Evolutionary conservation across 2,888 invertebrate genomes (phyloP), one percentile per base, ranked within the genome.

Genomic region (Monopis laevigella): DNA sequence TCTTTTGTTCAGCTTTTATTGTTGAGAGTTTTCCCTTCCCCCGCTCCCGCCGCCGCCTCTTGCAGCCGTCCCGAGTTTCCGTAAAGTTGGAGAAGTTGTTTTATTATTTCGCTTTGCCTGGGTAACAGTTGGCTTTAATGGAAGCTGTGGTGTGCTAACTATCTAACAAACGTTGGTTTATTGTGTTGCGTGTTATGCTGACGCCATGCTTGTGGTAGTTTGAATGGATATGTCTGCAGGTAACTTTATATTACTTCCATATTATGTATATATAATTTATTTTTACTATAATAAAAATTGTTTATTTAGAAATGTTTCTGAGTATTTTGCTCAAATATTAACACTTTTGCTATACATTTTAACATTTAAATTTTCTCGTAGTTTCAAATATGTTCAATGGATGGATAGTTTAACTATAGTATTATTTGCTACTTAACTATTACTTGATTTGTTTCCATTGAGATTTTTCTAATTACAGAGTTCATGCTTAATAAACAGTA

Each of bases 121-220:
- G 74, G 77, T 78, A 77, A 72, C 62, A 6, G 63, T 77, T 72
- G 72, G 78, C 75, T 70, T 74, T 78, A 74, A 75, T 70, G 71
- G 71, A 63, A 59, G 66, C 68, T 55, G 62, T 69, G 69, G 68
- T 65, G 77, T 78, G 75, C 74, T 80, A 78, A 80, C 77, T 53
- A 66, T 73, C 75, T 80, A 80, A 80, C 77, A 68, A 49, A 51
- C 58, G 3, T 26, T 28, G 12, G 26, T 27, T 27, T 26, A 14
- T 19, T 39, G 4, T 14, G 26, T 39, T 39, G 27, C 13, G 36
- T 19, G 5, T 38, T 39, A 27, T 28, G 27, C 17, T 36, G 5
- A 13, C 26, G 26, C 39, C 26, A 39, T 39, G 39, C 32, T 32
- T 32, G 32, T 32, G 32, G 32, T 32, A 16, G 32, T 32, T 32